Conservation (phyloP, 2,797 vertebrate genomes). For the Buceros bicornis region DNA sequence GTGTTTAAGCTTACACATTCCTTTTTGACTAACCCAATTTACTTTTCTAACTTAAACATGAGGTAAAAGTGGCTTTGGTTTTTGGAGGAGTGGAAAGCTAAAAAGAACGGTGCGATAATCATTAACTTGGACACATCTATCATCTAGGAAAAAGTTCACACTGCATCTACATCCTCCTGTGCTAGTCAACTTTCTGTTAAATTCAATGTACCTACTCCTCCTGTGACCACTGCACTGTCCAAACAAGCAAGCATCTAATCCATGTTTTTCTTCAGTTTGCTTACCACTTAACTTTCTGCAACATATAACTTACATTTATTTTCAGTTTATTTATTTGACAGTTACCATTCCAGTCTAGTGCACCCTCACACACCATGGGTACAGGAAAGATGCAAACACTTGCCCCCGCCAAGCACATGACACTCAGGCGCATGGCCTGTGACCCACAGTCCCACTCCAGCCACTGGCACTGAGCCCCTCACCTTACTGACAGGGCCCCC, state of each 20-base stretch:
- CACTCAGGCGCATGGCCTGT: neutral
- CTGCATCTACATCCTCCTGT: accelerated
- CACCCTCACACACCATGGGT: accelerated
- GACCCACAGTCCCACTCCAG: neutral
- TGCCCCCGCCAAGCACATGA: neutral
- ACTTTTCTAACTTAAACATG: neutral
- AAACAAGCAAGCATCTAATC: neutral
- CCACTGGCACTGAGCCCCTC: neutral
- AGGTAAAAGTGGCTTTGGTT: neutral
- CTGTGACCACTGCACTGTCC: neutral
- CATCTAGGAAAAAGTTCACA: neutral
- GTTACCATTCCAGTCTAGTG: neutral
- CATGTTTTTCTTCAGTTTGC: neutral
- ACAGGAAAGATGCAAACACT: neutral
- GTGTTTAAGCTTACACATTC: neutral
- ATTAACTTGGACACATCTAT: neutral
- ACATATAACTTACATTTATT: neutral
- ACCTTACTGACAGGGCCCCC: neutral
- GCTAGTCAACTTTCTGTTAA: neutral
- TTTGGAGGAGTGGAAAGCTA: neutral
- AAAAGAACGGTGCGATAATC: neutral
- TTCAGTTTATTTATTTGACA: neutral
- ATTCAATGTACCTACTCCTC: neutral
- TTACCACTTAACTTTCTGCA: neutral
- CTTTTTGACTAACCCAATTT: neutral